Evolutionary conservation across 2,888 invertebrate genomes (phyloP), one percentile per base, ranked within the genome.

Genomic region (Allacma fusca): DNA sequence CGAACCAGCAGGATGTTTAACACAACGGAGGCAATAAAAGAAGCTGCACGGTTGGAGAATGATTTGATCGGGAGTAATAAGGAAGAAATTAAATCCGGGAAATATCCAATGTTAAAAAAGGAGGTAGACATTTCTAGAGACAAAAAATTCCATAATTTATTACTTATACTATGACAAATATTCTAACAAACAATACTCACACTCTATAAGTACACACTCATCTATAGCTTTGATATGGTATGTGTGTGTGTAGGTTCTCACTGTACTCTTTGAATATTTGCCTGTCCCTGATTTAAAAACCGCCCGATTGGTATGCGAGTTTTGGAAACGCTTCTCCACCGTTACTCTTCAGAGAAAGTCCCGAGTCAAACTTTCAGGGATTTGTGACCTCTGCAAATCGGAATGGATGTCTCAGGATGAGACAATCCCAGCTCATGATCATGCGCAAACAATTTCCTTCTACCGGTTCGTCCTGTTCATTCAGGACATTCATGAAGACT

Each of bases 341-440:
- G 69, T 68, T 4, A 28, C 57, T 16, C 62, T 76, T 24, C 50
- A 44, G 29, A 23, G 43, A 16, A 69, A 76, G 23, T 28, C 62
- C 24, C n/a, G 26, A 13, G 76, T 76, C 9, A 29, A 62, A 23
- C 28, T 76, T 2, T 19, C 69, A 34, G 76, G 76, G 23, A 69
- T 70, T 26, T 76, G 76, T 43, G 13, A n/a, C 16, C 34, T 70
- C 5, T 76, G 76, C 57, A 65, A 76, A 29, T 76, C 76, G n/a
- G 59, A 69, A 23, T 76, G 68, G 57, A 69, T 57, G 62, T 50
- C 50, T 12, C 7, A 16, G 12, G 44, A 59, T 5, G 28, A 69
- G 13, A n/a, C 62, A 0, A 68, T 50, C 1, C 23, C 12, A 12
- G 1, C 57, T 0, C 76, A 76, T 26, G 70, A 76, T 64, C 76